Percentiles rank a stretch among this genome's conserved stretches.
phyloP scores from a whole-genome alignment of 1,140 invertebrate species.

The Pentalonia nigronervosa region DNA sequence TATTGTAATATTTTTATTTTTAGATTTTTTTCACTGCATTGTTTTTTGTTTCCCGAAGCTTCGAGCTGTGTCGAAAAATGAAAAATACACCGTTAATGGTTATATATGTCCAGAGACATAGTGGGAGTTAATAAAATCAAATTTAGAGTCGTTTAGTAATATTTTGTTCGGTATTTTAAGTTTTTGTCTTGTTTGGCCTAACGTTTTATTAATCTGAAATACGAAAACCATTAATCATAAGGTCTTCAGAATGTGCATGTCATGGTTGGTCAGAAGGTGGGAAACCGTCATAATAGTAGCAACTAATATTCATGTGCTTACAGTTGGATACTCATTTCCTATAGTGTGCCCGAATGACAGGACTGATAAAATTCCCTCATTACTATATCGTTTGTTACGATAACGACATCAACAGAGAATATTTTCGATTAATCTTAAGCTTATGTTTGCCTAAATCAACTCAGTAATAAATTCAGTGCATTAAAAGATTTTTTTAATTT shows the following conservation, averaged over 20 bases:
- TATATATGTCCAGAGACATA: neutral
- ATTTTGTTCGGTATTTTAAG: conserved; percentile 7
- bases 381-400: conserved; percentile 34
- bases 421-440: neutral
- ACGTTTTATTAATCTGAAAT: conserved; percentile 43
- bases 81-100: neutral
- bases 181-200: neutral
- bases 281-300: conserved; percentile 6
- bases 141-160: conserved; percentile 16
- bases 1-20: conserved; percentile 65
- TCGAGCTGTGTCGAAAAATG: conserved; percentile 74
- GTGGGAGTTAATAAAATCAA: conserved; percentile 22
- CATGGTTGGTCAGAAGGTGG: conserved; percentile 24
- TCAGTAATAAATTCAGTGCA: neutral
- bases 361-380: conserved; percentile 20
- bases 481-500: neutral
- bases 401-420: neutral
- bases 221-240: conserved; percentile 44
- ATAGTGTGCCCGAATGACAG: neutral
- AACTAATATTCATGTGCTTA: conserved; percentile 38
- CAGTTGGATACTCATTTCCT: neutral
- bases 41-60: conserved; percentile 83
- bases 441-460: neutral
- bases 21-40: conserved; percentile 87
- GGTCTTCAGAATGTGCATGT: conserved; percentile 43